phyloP scores from a whole-genome alignment of 2,797 vertebrate genomes.

The Eulemur mongoz region DNA sequence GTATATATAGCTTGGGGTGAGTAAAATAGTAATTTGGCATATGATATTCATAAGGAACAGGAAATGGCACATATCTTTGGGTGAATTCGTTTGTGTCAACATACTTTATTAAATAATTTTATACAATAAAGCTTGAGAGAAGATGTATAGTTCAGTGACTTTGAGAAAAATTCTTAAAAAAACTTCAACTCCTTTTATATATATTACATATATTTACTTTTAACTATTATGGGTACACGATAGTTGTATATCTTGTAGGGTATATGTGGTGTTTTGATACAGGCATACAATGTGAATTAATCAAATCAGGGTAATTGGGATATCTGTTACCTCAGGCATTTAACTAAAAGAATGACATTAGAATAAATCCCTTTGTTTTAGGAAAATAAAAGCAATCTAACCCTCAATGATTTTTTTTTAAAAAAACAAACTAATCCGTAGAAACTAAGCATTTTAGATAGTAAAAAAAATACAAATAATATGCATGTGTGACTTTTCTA shows the following conservation, averaged over 20 bases:
- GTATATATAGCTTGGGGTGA: not conserved
- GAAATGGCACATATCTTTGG: not conserved
- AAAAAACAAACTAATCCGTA: not conserved
- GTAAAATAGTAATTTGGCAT: not conserved
- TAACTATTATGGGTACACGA: not conserved
- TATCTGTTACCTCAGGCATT: not conserved
- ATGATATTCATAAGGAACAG: conserved; percentile 35
- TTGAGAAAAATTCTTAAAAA: not conserved
- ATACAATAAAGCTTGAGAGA: not conserved
- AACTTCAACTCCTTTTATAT: not conserved
- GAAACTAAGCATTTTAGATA: not conserved
- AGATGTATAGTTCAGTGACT: not conserved
- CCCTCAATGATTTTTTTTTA: not conserved
- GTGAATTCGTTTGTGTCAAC: not conserved
- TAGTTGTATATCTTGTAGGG: not conserved
- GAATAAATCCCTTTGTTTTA: not conserved
- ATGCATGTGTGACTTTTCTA: not conserved
- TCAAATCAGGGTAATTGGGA: not conserved
- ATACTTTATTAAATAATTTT: conserved; percentile 29
- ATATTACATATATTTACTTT: too few species aligned
- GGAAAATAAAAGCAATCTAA: not conserved
- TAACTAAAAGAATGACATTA: not conserved
- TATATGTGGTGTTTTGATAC: not conserved
- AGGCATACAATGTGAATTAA: not conserved
- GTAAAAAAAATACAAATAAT: not conserved